Percentiles rank a stretch among this genome's conserved stretches.
Conservation (phyloP, 2,113 vertebrate genomes). For the Protobothrops flavoviridis region DNA sequence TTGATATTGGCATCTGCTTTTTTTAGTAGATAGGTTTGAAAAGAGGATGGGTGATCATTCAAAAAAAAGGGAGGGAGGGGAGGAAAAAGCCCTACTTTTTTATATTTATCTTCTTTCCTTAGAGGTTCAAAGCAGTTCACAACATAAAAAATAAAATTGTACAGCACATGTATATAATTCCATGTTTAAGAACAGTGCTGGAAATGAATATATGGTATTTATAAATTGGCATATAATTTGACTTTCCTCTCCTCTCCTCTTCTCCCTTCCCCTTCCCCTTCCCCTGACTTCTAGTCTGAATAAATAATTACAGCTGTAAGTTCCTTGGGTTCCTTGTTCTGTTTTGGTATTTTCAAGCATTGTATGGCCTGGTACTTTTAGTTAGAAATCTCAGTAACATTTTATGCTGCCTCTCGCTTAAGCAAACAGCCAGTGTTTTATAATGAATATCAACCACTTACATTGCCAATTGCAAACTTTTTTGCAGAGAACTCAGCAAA, state of each 20-base stretch:
- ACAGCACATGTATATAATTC: not conserved
- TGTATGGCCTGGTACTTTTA: conserved; percentile 12
- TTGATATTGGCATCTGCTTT: not conserved
- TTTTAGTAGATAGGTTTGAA: not conserved
- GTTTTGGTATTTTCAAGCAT: not conserved
- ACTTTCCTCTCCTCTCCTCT: no score
- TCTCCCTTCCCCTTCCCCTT: not conserved
- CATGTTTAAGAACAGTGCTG: not conserved
- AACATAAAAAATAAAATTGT: not conserved
- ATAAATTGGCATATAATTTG: not conserved
- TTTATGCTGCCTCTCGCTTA: conserved; percentile 17
- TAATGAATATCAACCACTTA: conserved; percentile 52
- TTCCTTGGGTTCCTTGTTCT: not conserved
- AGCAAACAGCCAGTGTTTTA: conserved; percentile 26
- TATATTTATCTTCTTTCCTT: not conserved
- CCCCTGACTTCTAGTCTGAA: not conserved
- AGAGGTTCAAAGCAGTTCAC: not conserved
- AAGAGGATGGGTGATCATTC: not conserved
- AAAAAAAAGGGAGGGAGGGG: not conserved
- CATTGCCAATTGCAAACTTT: conserved; percentile 44
- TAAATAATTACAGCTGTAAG: not conserved
- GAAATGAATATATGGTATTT: not conserved
- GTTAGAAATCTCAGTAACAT: conserved; percentile 28
- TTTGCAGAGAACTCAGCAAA: conserved; percentile 57
- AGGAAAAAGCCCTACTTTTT: not conserved